Evolutionary conservation across 2,888 invertebrate species (phyloP).

Genomic region (Priocnemis perturbator): DNA sequence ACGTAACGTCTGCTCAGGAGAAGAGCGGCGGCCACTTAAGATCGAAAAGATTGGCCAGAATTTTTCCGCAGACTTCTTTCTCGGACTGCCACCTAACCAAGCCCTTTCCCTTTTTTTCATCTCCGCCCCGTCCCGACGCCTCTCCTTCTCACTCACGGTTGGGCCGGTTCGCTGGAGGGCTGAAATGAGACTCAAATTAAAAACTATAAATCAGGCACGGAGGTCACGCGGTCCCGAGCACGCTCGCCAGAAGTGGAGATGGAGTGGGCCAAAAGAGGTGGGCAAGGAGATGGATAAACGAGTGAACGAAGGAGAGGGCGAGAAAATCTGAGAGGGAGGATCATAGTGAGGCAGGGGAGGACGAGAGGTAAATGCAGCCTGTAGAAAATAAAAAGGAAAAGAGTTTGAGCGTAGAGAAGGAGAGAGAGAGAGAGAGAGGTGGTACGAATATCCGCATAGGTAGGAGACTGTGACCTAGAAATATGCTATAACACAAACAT

Average conservation of each 20-base stretch:
- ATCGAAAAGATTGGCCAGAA: constrained; percentile 63
- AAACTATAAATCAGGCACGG: constrained; percentile 69
- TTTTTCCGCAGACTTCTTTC: constrained; percentile 46
- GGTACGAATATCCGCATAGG: constrained; percentile 51
- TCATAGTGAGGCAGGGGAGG: constrained; percentile 1
- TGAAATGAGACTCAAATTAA: constrained; percentile 69
- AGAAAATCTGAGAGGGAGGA: constrained; percentile 30
- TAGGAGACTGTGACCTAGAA: constrained; percentile 49
- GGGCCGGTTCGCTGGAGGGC: constrained; percentile 42
- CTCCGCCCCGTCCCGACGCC: not conserved
- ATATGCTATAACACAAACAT: constrained; percentile 44
- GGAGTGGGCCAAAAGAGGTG: constrained; percentile 27
- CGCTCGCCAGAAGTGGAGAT: constrained; percentile 21
- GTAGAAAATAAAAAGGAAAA: constrained; percentile 25
- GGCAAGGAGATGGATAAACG: constrained; percentile 40
- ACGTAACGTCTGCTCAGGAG: not conserved
- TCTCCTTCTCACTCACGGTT: constrained; percentile 27
- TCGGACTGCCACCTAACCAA: not conserved
- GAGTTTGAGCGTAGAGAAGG: constrained; percentile 14
- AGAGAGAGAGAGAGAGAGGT: constrained; percentile 9
- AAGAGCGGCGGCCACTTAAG: constrained; percentile 56
- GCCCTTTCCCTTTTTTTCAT: not conserved
- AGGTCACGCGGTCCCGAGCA: constrained; percentile 51
- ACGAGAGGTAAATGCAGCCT: not conserved
- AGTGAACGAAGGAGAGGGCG: constrained; percentile 16